Base-by-base conservation (phyloP, 2,888 invertebrate genomes). In the Tetragonisca angustula region DNA sequence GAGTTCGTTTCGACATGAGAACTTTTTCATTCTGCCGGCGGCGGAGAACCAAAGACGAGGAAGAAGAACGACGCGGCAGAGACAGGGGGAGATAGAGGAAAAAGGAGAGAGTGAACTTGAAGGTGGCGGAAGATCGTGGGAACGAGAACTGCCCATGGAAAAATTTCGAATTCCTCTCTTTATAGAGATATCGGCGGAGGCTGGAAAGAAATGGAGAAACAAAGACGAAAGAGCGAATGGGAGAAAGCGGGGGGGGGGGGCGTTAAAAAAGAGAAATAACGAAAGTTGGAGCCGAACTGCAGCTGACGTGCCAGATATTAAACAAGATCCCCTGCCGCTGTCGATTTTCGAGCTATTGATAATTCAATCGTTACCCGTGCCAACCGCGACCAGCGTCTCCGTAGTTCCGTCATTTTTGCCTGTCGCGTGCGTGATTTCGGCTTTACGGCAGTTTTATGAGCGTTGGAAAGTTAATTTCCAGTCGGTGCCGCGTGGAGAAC, bases 381-480 rank as follows among this genome's bases (percentile, higher is more conserved):
- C n/a, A 54, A 64, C 64, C 52, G n/a, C 74, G 83, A 62, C 54
- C 68, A 9, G 62, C 24, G 17, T 61, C 67, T 49, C 56, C 27
- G 19, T 61, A 59, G 61, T n/a, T 69, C 69, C 80, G 75, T 70
- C 82, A 83, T 81, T 81, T 85, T 87, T 76, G 73, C 79, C 86
- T 68, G 70, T 81, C 85, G 36, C 77, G 70, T 67, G 67, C 73
- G 65, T 77, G 87, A 88, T 87, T 88, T 87, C 81, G 78, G 74
- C 5, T 89, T 86, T 87, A 90, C 81, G 86, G 77, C 88, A 68
- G 84, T 89, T 90, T 90, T 85, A 90, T 85, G 86, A 78, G 75
- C 70, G 36, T 56, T 56, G 86, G 87, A 73, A 86, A 90, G 90
- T 91, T 90, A 90, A 91, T 90, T 89, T 83, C 79, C 83, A 59